Evolutionary conservation across 2,113 vertebrate species (phyloP).

Genomic region (Brienomyrus brachyistius): DNA sequence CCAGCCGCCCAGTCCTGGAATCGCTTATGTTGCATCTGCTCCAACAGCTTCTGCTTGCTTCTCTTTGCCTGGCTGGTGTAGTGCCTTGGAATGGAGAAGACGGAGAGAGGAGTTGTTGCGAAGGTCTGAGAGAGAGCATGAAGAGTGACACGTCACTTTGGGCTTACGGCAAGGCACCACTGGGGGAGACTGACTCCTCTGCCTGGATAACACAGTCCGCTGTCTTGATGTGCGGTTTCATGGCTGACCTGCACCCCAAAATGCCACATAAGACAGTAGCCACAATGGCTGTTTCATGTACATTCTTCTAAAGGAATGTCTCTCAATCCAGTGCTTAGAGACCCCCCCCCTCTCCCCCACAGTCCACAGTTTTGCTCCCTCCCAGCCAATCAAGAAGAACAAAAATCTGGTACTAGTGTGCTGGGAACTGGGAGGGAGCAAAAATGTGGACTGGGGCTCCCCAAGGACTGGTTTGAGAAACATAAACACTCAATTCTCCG

Average conservation of each 20-base stretch:
- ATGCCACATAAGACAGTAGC: not conserved
- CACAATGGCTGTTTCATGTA: not conserved
- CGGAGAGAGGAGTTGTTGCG: not conserved
- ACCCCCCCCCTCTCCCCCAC: not conserved
- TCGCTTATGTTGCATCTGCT: slow-evolving; percentile 70
- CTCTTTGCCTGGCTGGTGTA: slow-evolving; percentile 69
- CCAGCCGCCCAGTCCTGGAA: slow-evolving; percentile 74
- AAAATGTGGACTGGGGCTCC: not conserved
- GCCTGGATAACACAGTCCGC: slow-evolving; percentile 69
- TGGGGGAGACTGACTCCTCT: slow-evolving; percentile 59
- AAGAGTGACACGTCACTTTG: not conserved
- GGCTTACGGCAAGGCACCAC: slow-evolving; percentile 45
- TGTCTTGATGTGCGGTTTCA: slow-evolving; percentile 77
- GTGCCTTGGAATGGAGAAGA: slow-evolving; percentile 60
- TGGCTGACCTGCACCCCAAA: slow-evolving; percentile 65
- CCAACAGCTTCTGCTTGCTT: slow-evolving; percentile 68
- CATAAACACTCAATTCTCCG: not conserved
- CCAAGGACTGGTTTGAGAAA: not conserved
- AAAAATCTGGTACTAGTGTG: not conserved
- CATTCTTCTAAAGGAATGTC: not conserved
- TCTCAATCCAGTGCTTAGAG: not conserved
- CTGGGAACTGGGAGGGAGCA: not conserved
- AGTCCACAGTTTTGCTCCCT: not conserved
- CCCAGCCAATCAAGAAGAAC: not conserved
- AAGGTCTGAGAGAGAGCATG: not conserved